Conservation (phyloP, 30 jellyfish, hydroid and myxozoan species). For the Turritopsis rubra region DNA sequence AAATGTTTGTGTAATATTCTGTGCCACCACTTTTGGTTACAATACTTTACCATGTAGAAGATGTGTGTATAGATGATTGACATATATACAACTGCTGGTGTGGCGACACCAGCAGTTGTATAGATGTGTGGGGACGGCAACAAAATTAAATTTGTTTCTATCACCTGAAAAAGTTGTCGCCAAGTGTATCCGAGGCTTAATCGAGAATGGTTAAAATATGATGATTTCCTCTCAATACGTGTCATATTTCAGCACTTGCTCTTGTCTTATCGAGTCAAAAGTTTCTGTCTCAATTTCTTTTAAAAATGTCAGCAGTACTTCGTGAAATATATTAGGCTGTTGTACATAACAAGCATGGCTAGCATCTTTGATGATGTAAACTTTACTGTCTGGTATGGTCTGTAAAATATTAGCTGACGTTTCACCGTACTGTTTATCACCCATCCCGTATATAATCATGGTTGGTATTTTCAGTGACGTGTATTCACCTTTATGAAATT, state of each 20-base stretch:
- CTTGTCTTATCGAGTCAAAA: conserved; percentile 8
- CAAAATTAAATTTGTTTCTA: not conserved
- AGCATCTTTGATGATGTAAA: conserved; percentile 35
- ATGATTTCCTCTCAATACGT: not conserved
- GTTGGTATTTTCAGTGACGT: conserved; percentile 26
- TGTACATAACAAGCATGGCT: conserved; percentile 53
- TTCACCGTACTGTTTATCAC: conserved; percentile 37
- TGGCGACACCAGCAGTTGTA: no score
- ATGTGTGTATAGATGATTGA: no score
- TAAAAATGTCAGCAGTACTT: conserved; percentile 18
- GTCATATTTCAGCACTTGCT: not conserved
- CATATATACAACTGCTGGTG: no score
- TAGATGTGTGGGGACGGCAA: no score
- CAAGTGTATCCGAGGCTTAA: not conserved
- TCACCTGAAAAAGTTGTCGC: not conserved
- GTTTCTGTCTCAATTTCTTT: conserved; percentile 10
- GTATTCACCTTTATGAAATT: conserved; percentile 37
- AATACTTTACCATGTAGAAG: no score
- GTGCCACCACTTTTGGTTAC: no score
- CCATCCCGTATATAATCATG: conserved; percentile 36
- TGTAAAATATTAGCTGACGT: conserved; percentile 23
- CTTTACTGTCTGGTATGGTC: conserved; percentile 32
- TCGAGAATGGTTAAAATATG: not conserved
- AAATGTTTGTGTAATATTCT: no score
- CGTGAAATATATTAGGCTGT: conserved; percentile 35